A percentile compares a stretch with the other conserved stretches of the same genome.
phyloP scores from a whole-genome alignment of 92 coral and sea anemone genomes.

The Umimayanthus kanabou region DNA sequence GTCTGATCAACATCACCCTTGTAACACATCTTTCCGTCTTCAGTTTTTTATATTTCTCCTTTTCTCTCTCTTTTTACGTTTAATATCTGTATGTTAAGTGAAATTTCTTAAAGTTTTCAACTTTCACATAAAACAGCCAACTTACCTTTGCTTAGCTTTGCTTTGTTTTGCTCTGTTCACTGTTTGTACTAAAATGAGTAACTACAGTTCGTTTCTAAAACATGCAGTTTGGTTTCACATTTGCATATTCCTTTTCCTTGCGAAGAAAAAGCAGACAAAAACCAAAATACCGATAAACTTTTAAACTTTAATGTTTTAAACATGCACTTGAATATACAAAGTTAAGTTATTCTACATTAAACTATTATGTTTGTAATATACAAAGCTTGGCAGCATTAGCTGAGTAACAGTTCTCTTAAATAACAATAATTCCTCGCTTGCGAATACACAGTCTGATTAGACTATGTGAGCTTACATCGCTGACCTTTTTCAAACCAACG shows the following conservation, averaged over 20 bases:
- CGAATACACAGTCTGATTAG: too few relatives aligned
- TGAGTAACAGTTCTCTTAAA: neutral
- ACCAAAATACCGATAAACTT: neutral
- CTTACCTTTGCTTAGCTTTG: neutral
- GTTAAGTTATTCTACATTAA: conserved; percentile 6
- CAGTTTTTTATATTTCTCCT: too few relatives aligned
- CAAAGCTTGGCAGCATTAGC: neutral
- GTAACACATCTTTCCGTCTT: too few relatives aligned
- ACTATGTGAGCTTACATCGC: neutral
- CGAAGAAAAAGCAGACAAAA: neutral
- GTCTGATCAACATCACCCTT: too few relatives aligned
- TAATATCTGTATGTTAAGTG: too few relatives aligned
- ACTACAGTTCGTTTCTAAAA: neutral
- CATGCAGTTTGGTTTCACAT: neutral
- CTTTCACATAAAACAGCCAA: too few relatives aligned
- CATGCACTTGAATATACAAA: conserved; percentile 28
- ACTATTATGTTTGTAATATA: conserved; percentile 8
- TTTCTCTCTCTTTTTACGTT: too few relatives aligned
- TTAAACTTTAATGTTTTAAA: neutral
- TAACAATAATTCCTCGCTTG: neutral
- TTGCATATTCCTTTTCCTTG: neutral
- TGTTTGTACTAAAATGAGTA: neutral
- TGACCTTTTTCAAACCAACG: neutral
- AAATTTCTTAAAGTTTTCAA: too few relatives aligned
- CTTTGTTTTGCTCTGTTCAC: neutral